Evolutionary conservation across 2,797 vertebrate species (phyloP).

Genomic region (Limnodromus scolopaceus): DNA sequence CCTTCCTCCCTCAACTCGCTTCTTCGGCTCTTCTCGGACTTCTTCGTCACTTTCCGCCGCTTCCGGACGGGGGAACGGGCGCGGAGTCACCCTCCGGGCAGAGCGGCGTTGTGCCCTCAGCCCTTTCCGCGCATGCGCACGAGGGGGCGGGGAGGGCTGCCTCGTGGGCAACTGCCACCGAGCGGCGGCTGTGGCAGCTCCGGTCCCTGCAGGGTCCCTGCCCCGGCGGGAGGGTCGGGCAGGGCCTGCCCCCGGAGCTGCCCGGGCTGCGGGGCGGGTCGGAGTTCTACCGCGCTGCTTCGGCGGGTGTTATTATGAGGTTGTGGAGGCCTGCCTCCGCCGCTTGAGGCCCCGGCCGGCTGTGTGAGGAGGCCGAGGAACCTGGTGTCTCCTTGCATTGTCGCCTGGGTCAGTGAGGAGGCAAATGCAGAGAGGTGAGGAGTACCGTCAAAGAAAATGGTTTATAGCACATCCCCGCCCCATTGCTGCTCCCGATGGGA

Average conservation of each 20-base stretch:
- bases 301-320: rapidly evolving
- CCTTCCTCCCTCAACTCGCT: too few species aligned
- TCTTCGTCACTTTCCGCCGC: background rate
- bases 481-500: rapidly evolving
- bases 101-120: rapidly evolving
- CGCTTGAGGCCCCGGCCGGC: rapidly evolving
- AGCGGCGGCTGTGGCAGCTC: rapidly evolving
- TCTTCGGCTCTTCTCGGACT: background rate
- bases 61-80: background rate
- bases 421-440: rapidly evolving
- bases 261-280: background rate
- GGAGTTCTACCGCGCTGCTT: background rate
- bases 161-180: background rate
- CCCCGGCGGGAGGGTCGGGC: background rate
- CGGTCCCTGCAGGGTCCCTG: rapidly evolving
- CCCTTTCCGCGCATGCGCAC: background rate
- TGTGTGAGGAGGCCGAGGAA: rapidly evolving
- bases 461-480: rapidly evolving
- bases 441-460: rapidly evolving
- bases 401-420: background rate
- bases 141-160: too few species aligned
- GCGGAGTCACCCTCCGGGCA: too few species aligned
- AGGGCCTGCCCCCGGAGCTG: rapidly evolving
- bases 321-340: too few species aligned
- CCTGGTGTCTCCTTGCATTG: rapidly evolving